Percentiles rank a stretch among this genome's conserved stretches.
These are phyloP conservation scores for Pinna nobilis DNA, from an alignment of 1,140 invertebrate species.

Conservation along the genomic window DNA sequence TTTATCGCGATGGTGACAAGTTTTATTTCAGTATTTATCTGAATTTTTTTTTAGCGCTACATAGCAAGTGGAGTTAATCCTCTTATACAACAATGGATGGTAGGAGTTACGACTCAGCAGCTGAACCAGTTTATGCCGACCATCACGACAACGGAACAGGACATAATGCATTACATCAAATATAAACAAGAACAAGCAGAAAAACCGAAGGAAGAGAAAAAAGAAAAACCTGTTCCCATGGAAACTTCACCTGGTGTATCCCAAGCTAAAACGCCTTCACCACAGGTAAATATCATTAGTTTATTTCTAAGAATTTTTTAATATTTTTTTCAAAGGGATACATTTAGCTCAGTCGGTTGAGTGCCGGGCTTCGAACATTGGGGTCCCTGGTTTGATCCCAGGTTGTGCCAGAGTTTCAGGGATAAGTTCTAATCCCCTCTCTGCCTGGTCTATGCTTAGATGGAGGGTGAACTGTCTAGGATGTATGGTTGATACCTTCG, in stretches of 20 bases:
- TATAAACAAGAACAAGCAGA: slow-evolving; percentile 15
- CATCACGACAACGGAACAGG: slow-evolving; percentile 53
- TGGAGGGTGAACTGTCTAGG: too few relatives aligned
- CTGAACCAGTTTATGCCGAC: slow-evolving; percentile 58
- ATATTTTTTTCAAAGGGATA: too few relatives aligned
- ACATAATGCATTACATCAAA: slow-evolving; percentile 59
- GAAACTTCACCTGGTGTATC: slow-evolving; percentile 33
- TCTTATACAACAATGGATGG: slow-evolving; percentile 67
- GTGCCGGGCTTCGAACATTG: too few relatives aligned
- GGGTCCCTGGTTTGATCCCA: too few relatives aligned
- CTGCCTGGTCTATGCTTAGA: too few relatives aligned
- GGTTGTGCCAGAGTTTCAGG: too few relatives aligned
- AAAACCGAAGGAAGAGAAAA: slow-evolving; percentile 1
- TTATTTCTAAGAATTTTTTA: too few relatives aligned
- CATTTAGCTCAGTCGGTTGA: too few relatives aligned
- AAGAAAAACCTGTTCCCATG: slow-evolving; percentile 25
- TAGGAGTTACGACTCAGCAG: slow-evolving; percentile 62
- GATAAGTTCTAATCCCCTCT: too few relatives aligned
- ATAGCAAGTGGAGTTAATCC: slow-evolving; percentile 65
- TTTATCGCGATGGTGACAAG: too few relatives aligned
- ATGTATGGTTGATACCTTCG: too few relatives aligned
- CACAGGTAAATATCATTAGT: slow-evolving; percentile 13
- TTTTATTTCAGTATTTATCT: too few relatives aligned
- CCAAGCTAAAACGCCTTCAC: slow-evolving; percentile 11
- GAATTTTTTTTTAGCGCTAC: slow-evolving; percentile 49